Evolutionary conservation across 2,888 invertebrate genomes (phyloP).

Genomic region (Microctonus aethiopoides): DNA sequence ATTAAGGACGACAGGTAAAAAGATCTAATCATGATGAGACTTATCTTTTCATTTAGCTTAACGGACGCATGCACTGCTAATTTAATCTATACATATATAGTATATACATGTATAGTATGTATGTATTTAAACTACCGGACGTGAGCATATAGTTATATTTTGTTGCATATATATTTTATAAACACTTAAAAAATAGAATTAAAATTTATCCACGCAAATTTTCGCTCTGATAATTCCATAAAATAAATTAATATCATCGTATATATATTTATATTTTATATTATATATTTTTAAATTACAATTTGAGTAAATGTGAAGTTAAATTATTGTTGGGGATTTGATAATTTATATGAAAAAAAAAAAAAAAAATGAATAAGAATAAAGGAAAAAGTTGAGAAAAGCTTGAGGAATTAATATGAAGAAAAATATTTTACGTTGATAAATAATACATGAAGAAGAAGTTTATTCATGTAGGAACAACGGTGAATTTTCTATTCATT

Average conservation of each 20-base stretch:
- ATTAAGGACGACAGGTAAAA: conserved; percentile 44
- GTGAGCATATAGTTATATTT: too few relatives aligned
- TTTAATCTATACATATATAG: too few relatives aligned
- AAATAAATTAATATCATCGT: too few relatives aligned
- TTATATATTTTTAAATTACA: too few relatives aligned
- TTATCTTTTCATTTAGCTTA: conserved; percentile 9
- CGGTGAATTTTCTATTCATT: conserved; percentile 20
- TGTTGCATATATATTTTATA: neutral
- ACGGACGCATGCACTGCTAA: neutral
- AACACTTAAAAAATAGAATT: neutral
- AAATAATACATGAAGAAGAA: conserved; percentile 22
- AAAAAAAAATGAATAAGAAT: neutral
- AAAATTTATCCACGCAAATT: neutral
- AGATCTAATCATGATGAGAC: neutral
- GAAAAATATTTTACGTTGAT: neutral
- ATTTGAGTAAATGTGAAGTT: neutral
- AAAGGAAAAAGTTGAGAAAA: neutral
- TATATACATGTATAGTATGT: neutral
- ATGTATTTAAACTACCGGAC: too few relatives aligned
- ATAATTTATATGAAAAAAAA: neutral
- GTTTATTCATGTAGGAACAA: conserved; percentile 1
- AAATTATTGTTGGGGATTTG: neutral
- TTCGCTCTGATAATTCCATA: neutral
- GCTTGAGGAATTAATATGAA: neutral
- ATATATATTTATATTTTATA: too few relatives aligned